Conservation (phyloP, 2,797 vertebrate species). For the Cirrhinus mrigala region DNA sequence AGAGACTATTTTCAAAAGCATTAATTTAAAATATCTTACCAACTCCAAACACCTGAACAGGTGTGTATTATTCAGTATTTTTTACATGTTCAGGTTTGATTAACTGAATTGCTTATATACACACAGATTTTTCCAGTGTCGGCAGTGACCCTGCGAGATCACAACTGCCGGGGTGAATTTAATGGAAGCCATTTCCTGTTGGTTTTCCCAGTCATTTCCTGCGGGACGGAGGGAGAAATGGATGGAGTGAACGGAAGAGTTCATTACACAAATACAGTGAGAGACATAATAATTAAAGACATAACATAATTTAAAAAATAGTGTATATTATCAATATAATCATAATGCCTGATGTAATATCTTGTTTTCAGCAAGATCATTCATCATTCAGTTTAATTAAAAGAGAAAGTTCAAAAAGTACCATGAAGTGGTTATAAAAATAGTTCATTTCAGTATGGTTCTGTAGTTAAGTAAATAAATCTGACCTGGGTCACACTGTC, state of each 20-base stretch:
- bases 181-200: conserved; percentile 82
- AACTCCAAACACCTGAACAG: too few species aligned
- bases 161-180: conserved; percentile 72
- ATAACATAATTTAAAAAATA: background rate
- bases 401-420: background rate
- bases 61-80: background rate
- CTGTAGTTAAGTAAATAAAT: background rate
- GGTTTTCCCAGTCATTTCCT: conserved; percentile 79
- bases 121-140: conserved; percentile 62
- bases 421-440: background rate
- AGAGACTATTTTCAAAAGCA: background rate
- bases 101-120: background rate
- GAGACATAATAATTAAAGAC: background rate
- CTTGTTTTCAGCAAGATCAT: background rate
- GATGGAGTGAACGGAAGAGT: conserved; percentile 67
- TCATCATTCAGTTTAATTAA: background rate
- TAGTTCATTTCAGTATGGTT: background rate
- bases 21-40: background rate
- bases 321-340: background rate
- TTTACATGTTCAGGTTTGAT: background rate
- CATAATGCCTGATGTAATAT: background rate
- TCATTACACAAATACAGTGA: conserved; percentile 78
- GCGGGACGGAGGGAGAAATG: conserved; percentile 74
- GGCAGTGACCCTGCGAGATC: conserved; percentile 75
- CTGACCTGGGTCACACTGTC: conserved; percentile 47